phyloP scores from a whole-genome alignment of 2,113 vertebrate species.

The Cryptoleucopteryx plumbea region DNA sequence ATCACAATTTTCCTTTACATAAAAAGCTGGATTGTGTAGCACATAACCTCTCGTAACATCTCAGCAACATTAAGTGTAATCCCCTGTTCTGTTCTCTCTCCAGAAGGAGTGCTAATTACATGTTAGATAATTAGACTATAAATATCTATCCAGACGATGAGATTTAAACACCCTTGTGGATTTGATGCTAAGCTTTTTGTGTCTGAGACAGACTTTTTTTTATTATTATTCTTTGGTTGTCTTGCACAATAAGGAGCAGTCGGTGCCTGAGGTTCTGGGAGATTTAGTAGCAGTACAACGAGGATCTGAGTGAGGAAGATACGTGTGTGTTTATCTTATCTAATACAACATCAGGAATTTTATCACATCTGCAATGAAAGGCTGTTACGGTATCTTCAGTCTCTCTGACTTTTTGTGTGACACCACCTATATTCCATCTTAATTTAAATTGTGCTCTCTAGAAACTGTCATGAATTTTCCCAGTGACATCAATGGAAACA shows the following conservation, averaged over 20 bases:
- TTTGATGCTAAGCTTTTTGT: not conserved
- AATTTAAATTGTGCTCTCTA: not conserved
- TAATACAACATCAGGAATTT: not conserved
- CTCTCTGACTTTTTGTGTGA: not conserved
- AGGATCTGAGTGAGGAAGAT: not conserved
- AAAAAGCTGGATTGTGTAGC: not conserved
- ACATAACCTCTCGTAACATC: not conserved
- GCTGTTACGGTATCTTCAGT: not conserved
- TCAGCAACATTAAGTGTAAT: not conserved
- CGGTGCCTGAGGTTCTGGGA: not conserved
- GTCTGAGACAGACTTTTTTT: not conserved
- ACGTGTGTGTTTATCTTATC: not conserved
- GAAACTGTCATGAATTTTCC: not conserved
- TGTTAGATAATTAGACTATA: not conserved
- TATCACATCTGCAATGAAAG: not conserved
- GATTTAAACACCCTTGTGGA: not conserved
- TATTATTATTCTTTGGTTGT: not conserved
- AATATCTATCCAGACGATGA: not conserved
- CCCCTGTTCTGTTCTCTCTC: not conserved
- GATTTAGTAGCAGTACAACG: not conserved
- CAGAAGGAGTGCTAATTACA: not conserved
- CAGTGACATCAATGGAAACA: not conserved
- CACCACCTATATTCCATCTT: not conserved
- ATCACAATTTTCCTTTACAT: not conserved
- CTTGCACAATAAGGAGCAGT: not conserved